phyloP scores from a whole-genome alignment of 2,888 invertebrate species.

The Chymomyza fuscimana region DNA sequence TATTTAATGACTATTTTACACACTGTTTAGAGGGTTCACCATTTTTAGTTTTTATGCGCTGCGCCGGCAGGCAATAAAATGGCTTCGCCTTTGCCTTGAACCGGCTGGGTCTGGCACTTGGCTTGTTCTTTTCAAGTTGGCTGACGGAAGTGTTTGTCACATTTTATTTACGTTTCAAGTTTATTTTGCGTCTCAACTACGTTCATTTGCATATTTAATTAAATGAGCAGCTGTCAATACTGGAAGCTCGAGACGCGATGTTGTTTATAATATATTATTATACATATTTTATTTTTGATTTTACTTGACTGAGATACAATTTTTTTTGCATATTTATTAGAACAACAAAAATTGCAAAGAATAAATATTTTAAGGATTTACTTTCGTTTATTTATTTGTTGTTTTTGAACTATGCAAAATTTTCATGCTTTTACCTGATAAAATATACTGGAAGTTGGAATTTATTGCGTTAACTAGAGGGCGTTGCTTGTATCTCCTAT shows the following conservation, averaged over 20 bases:
- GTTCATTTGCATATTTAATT: constrained; percentile 61
- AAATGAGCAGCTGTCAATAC: constrained; percentile 49
- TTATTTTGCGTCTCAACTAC: constrained; percentile 40
- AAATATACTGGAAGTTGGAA: no score
- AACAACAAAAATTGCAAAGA: no score
- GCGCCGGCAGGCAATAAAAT: constrained; percentile 46
- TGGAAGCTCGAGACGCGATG: not conserved
- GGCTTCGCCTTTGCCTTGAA: constrained; percentile 32
- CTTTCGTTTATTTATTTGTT: no score
- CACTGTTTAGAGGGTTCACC: no score
- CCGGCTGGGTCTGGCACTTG: constrained; percentile 8
- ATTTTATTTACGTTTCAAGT: constrained; percentile 6
- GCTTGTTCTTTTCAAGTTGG: constrained; percentile 5
- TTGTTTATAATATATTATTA: not conserved
- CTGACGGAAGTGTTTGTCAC: constrained; percentile 22
- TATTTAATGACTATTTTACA: no score
- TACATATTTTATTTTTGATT: constrained; percentile 6
- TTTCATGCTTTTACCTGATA: no score
- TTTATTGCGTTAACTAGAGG: no score
- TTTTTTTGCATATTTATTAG: not conserved
- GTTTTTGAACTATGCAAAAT: no score
- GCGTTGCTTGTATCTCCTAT: no score
- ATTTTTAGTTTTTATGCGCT: constrained; percentile 10
- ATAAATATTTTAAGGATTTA: no score
- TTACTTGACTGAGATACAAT: not conserved